These are phyloP conservation scores for Drosophila suboccidentalis DNA, from an alignment of 2,888 invertebrate genomes.

Conservation along the genomic window DNA sequence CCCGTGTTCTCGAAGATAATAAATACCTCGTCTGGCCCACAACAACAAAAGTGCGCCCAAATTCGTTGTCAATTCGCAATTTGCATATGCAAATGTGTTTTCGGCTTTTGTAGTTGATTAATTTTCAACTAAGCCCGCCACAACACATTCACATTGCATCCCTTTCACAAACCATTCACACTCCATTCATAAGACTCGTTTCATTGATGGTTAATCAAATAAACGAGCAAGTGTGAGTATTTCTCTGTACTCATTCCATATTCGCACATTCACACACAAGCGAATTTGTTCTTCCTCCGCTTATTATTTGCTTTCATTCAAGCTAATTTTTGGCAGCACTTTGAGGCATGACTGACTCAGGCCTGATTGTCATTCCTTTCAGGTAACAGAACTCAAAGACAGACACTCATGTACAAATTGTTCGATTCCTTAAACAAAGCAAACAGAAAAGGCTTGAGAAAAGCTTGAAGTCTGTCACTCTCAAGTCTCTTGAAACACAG, in stretches of 20 bases:
- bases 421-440: constrained; percentile 1
- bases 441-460: constrained; percentile 19
- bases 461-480: constrained; percentile 5
- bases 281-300: constrained; percentile 3
- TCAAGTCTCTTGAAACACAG: background rate
- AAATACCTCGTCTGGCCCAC: constrained; percentile 11
- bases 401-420: background rate
- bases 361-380: constrained; percentile 13
- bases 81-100: constrained; percentile 63
- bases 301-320: constrained; percentile 13
- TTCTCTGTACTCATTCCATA: constrained; percentile 24
- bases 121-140: constrained; percentile 45
- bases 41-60: constrained; percentile 1
- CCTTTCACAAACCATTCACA: constrained; percentile 14
- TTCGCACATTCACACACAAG: constrained; percentile 13
- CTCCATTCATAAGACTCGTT: constrained; percentile 25
- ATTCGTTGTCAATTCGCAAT: constrained; percentile 41
- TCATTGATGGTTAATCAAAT: constrained; percentile 74
- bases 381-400: constrained; percentile 1
- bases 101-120: constrained; percentile 59
- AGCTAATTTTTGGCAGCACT: constrained; percentile 20
- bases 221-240: constrained; percentile 44
- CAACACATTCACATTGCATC: constrained; percentile 9
- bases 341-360: constrained; percentile 15
- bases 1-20: constrained; percentile 32